Conservation (phyloP, 92 coral and sea anemone genomes). For the Phenganax stokvisi region DNA sequence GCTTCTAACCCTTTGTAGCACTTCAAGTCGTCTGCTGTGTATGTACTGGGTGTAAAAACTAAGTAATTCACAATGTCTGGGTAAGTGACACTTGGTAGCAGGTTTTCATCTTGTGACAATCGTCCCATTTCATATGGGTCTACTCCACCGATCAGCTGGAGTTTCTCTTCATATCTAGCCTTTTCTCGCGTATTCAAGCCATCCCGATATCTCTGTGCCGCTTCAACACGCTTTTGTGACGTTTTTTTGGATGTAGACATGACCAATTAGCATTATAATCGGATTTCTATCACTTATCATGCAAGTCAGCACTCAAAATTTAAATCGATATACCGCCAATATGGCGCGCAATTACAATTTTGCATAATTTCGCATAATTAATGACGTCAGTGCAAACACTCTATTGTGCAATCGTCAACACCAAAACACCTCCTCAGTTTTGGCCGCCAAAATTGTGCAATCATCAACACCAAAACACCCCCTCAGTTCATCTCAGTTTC, state of each 20-base stretch:
- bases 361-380: not conserved
- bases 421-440: too few relatives aligned
- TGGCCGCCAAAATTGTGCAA: too few relatives aligned
- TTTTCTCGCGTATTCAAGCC: not conserved
- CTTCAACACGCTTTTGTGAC: not conserved
- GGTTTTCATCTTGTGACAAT: not conserved
- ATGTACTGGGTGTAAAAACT: not conserved
- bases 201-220: not conserved
- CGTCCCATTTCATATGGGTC: not conserved
- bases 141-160: not conserved
- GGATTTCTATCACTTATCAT: not conserved
- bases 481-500: too few relatives aligned
- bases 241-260: not conserved
- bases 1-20: slow-evolving; percentile 3
- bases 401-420: too few relatives aligned
- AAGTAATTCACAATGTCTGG: not conserved
- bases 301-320: not conserved
- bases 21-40: slow-evolving; percentile 2
- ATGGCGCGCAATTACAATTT: not conserved
- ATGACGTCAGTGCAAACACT: not conserved
- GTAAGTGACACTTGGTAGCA: slow-evolving; percentile 2
- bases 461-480: too few relatives aligned
- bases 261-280: not conserved
- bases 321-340: not conserved
- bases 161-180: slow-evolving; percentile 5